Evolutionary conservation across 2,113 vertebrate genomes (phyloP), one percentile per base, ranked within the genome.

Genomic region (Phalacrocorax brasilianus): DNA sequence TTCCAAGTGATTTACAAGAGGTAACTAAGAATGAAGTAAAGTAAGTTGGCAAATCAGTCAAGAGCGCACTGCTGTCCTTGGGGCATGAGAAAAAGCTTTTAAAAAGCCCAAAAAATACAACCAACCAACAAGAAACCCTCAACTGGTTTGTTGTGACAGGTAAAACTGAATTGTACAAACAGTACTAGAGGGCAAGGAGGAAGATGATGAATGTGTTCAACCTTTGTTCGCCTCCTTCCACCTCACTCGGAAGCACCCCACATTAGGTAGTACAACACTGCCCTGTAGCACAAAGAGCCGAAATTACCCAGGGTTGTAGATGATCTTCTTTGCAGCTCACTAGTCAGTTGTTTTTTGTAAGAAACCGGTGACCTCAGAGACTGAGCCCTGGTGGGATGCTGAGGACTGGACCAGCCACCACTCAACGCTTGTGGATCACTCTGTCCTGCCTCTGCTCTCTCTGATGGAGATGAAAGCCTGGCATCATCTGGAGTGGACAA

Each of bases 331-430:
- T 98, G 98, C 35, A 98, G 97, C 19, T 99, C 99, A 18, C 98
- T 95, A 93, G 98, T 95, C 35, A 97, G 97, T 58, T 98, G 98
- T 68, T 99, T 99, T 91, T 98, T 98, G 88, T 98, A 98, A 9
- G 98, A 74, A 62, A 97, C 89, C 0, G 98, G 98, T 14, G 98
- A 98, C 56, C 97, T 97, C 89, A 98, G 95, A 70, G 98, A 98
- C 27, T 98, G 97, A 62, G 98, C 76, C 61, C 98, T 98, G 3
- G 97, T 56, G 24, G 98, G 97, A 71, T 99, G 98, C 42, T 99
- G 98, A 42, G 99, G 98, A 96, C 99, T 99, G 82, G 98, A 97
- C 99, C 99, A 99, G 82, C 96, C 98, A 85, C 98, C 96, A 76
- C 98, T 98, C 58, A 98, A 24, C 3, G 78, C 94, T 7, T 97